Percentiles rank a stretch among this genome's conserved stretches.
These are phyloP conservation scores for Ommatoiulus sabulosus DNA, from an alignment of 2,888 invertebrate species.

Conservation along the genomic window DNA sequence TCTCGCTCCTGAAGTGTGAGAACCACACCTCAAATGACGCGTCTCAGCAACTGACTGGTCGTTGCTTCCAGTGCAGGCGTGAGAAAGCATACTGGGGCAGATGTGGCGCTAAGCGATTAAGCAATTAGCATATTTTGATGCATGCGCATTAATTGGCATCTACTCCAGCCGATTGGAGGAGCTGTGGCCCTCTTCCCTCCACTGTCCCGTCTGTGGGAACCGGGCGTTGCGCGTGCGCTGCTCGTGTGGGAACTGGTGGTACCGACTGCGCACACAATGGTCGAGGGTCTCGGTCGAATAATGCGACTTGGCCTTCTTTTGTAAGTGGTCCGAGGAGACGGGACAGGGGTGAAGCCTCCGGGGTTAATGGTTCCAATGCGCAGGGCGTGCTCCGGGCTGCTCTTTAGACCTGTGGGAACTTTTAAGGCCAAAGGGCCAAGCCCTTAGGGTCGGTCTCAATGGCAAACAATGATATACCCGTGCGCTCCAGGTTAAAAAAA, in stretches of 20 bases:
- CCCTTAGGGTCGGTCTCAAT: not conserved
- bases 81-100: not conserved
- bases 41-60: not conserved
- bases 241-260: conserved; percentile 56
- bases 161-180: not conserved
- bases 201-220: conserved; percentile 54
- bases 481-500: not conserved
- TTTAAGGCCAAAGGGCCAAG: conserved; percentile 33
- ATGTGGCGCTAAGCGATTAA: conserved; percentile 22
- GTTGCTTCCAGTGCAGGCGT: not conserved
- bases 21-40: not conserved
- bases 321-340: conserved; percentile 49
- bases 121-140: conserved; percentile 28
- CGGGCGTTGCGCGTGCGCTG: conserved; percentile 55
- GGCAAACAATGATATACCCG: not conserved
- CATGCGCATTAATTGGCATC: not conserved
- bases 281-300: not conserved
- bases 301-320: conserved; percentile 46
- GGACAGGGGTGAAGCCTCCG: conserved; percentile 39
- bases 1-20: not conserved
- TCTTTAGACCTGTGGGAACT: conserved; percentile 45
- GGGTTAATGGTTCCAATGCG: conserved; percentile 32
- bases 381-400: not conserved
- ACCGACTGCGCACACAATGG: conserved; percentile 42
- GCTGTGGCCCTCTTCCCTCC: not conserved